Evolutionary conservation across 2,888 invertebrate genomes (phyloP).

Genomic region (Cephonodes hylas): DNA sequence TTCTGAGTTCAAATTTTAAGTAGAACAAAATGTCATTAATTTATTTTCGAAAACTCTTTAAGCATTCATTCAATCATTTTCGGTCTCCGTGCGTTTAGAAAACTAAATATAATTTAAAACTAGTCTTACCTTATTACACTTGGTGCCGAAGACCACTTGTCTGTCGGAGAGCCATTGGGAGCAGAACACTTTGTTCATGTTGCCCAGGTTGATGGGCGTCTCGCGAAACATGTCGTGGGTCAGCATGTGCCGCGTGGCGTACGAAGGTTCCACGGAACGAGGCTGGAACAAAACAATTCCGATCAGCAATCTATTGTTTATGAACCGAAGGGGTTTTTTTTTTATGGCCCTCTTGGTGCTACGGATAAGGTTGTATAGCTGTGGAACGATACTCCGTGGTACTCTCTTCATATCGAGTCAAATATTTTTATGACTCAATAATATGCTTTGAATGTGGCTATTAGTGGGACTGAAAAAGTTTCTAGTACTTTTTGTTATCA

Average conservation of each 20-base stretch:
- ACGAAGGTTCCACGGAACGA: constrained; percentile 87
- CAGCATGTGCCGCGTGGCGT: constrained; percentile 92
- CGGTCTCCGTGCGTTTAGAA: not conserved
- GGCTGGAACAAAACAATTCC: constrained; percentile 45
- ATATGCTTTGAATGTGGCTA: too few species aligned
- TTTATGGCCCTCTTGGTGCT: too few species aligned
- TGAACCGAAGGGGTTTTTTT: not conserved
- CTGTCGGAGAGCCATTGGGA: constrained; percentile 97
- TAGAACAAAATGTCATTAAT: too few species aligned
- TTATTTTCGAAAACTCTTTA: too few species aligned
- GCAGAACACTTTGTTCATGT: constrained; percentile 96
- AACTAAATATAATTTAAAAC: not conserved
- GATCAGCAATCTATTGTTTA: not conserved
- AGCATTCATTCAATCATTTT: too few species aligned
- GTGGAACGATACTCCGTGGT: too few species aligned
- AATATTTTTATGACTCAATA: too few species aligned
- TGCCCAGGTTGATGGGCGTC: constrained; percentile 89
- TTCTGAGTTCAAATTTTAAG: too few species aligned
- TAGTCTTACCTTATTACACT: constrained; percentile 93
- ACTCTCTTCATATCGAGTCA: too few species aligned
- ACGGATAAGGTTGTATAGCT: too few species aligned
- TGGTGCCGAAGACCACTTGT: constrained; percentile 97
- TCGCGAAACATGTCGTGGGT: constrained; percentile 95
- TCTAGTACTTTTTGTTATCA: too few species aligned
- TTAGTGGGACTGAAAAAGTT: too few species aligned